Evolutionary conservation across 2,113 vertebrate genomes (phyloP).

Genomic region (Strix aluco): DNA sequence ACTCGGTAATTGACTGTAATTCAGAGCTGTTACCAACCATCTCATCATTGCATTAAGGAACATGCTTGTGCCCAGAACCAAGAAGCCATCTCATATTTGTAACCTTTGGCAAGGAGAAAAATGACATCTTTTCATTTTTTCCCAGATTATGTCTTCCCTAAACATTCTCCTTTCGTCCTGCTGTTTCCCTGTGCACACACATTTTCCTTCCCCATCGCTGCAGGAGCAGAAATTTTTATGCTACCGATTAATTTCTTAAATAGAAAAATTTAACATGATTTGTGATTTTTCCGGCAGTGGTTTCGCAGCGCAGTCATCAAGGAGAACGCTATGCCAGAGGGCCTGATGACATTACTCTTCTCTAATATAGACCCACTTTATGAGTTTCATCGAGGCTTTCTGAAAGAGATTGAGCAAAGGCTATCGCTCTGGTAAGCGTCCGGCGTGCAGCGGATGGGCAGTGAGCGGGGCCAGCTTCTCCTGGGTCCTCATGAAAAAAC

Average conservation of each 20-base stretch:
- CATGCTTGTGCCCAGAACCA: not conserved
- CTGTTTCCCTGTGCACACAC: not conserved
- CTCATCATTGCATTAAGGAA: not conserved
- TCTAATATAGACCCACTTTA: slow-evolving; percentile 94
- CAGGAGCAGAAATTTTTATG: not conserved
- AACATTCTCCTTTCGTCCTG: not conserved
- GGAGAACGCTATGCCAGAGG: slow-evolving; percentile 88
- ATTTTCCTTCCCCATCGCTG: not conserved
- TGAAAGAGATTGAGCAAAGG: slow-evolving; percentile 91
- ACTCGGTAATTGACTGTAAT: not conserved
- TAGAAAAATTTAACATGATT: not conserved
- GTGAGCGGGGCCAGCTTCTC: fast-evolving
- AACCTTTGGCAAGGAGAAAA: not conserved
- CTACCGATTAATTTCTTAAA: not conserved
- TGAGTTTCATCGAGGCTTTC: slow-evolving; percentile 91
- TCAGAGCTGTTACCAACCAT: not conserved
- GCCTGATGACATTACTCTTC: slow-evolving; percentile 90
- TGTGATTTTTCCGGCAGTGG: slow-evolving; percentile 78
- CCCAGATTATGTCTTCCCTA: not conserved
- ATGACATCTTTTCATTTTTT: not conserved
- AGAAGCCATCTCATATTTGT: not conserved
- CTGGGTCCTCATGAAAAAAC: fast-evolving
- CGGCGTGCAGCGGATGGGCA: not conserved
- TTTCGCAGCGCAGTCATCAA: slow-evolving; percentile 91
- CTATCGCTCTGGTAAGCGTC: slow-evolving; percentile 86